These are phyloP conservation scores for Tinamus major DNA, from an alignment of 2,797 vertebrate species.

Conservation along the genomic window DNA sequence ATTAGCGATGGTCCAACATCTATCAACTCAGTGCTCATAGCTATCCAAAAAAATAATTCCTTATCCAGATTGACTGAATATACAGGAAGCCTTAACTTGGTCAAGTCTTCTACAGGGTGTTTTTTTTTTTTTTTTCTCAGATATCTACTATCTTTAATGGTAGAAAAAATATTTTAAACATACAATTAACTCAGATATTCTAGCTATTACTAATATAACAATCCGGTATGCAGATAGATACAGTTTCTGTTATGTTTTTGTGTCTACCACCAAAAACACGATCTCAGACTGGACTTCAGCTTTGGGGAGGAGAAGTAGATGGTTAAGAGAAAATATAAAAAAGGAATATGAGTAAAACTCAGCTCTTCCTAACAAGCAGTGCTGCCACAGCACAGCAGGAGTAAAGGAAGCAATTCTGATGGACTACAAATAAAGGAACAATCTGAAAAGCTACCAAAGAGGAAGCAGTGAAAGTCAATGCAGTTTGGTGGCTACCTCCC, in stretches of 20 bases:
- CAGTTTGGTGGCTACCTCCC: neutral
- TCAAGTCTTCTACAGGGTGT: neutral
- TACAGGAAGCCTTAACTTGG: neutral
- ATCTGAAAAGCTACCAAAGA: neutral
- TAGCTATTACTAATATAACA: no score
- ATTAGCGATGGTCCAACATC: neutral
- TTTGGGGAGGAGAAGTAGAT: neutral
- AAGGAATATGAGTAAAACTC: fast-evolving
- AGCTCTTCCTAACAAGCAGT: neutral
- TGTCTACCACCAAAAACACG: neutral
- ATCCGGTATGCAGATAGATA: no score
- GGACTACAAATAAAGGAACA: neutral
- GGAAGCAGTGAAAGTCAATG: neutral
- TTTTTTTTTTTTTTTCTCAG: neutral
- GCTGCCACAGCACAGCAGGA: neutral
- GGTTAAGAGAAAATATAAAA: neutral
- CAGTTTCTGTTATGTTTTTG: neutral
- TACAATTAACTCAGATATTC: no score
- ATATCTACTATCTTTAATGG: no score
- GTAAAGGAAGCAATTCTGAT: neutral
- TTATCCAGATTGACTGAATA: neutral
- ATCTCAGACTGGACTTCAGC: neutral
- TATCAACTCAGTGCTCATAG: neutral
- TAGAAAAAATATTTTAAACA: no score
- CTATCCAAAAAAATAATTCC: neutral